Evolutionary conservation across 2,797 vertebrate species (phyloP).

Genomic region (Pelodytes ibericus): DNA sequence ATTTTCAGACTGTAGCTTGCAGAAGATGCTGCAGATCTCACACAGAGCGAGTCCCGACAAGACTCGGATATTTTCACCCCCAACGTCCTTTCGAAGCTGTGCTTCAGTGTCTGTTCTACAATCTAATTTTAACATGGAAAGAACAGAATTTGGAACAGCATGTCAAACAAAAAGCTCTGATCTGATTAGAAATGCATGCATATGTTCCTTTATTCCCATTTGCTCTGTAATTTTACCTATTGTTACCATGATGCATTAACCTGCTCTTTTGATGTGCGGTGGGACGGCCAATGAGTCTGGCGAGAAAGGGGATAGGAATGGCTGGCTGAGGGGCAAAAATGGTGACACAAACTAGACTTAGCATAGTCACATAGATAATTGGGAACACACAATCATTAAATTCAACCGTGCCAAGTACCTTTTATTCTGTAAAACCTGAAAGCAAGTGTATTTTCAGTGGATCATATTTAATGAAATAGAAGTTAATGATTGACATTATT

Average conservation of each 20-base stretch:
- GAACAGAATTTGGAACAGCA: conserved; percentile 31
- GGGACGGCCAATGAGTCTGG: too few relatives aligned
- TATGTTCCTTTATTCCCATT: conserved; percentile 19
- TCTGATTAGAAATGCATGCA: conserved; percentile 27
- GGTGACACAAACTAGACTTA: too few relatives aligned
- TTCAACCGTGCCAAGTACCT: too few relatives aligned
- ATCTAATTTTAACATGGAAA: conserved; percentile 45
- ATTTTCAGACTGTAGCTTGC: not conserved
- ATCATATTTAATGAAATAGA: too few relatives aligned
- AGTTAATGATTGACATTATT: too few relatives aligned
- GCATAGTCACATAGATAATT: too few relatives aligned
- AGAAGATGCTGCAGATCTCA: not conserved
- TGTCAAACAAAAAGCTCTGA: not conserved
- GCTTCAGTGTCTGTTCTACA: conserved; percentile 36
- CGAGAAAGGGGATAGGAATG: too few relatives aligned
- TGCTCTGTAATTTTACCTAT: conserved; percentile 28
- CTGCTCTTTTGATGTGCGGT: not conserved
- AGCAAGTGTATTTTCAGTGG: too few relatives aligned
- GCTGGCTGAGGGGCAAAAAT: too few relatives aligned
- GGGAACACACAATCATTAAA: too few relatives aligned
- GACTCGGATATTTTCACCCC: conserved; percentile 8
- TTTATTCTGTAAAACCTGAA: too few relatives aligned
- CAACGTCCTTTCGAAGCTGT: conserved; percentile 19
- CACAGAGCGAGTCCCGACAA: conserved; percentile 15
- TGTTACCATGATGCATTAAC: conserved; percentile 22